phyloP scores from a whole-genome alignment of 2,888 invertebrate species.

The Eurytoma adleriae region DNA sequence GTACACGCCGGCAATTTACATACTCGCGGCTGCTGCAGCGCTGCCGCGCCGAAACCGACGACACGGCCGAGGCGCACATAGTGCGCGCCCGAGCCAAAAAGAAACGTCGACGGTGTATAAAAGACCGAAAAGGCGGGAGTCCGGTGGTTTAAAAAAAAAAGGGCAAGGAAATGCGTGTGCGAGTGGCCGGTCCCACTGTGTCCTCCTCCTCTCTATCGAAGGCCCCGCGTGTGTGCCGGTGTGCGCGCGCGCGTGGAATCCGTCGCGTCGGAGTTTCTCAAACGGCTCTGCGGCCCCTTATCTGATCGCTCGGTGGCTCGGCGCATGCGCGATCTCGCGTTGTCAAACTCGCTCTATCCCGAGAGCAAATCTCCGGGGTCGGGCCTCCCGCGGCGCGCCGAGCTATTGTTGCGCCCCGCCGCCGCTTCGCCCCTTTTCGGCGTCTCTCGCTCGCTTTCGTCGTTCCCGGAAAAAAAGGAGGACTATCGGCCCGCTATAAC shows the following conservation, averaged over 20 bases:
- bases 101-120: not conserved
- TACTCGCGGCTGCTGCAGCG: constrained; percentile 8
- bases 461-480: constrained; percentile 61
- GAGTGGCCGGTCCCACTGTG: constrained; percentile 54
- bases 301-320: constrained; percentile 66
- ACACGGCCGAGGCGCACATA: constrained; percentile 20
- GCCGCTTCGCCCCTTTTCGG: constrained; percentile 32
- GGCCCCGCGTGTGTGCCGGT: no score
- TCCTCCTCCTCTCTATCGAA: constrained; percentile 43
- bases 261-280: constrained; percentile 67
- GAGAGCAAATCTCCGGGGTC: constrained; percentile 65
- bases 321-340: constrained; percentile 69
- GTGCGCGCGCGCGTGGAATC: constrained; percentile 59
- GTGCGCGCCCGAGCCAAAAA: not conserved
- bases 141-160: not conserved
- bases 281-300: constrained; percentile 66
- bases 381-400: constrained; percentile 71
- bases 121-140: constrained; percentile 50
- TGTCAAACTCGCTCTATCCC: constrained; percentile 74
- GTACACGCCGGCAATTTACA: constrained; percentile 37
- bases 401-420: constrained; percentile 68
- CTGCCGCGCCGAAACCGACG: constrained; percentile 12
- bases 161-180: constrained; percentile 64
- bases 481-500: constrained; percentile 72
- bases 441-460: constrained; percentile 38